Percentiles rank a stretch among this genome's conserved stretches.
These are phyloP conservation scores for Heliconius erato DNA, from an alignment of 2,888 invertebrate species.

Conservation along the genomic window DNA sequence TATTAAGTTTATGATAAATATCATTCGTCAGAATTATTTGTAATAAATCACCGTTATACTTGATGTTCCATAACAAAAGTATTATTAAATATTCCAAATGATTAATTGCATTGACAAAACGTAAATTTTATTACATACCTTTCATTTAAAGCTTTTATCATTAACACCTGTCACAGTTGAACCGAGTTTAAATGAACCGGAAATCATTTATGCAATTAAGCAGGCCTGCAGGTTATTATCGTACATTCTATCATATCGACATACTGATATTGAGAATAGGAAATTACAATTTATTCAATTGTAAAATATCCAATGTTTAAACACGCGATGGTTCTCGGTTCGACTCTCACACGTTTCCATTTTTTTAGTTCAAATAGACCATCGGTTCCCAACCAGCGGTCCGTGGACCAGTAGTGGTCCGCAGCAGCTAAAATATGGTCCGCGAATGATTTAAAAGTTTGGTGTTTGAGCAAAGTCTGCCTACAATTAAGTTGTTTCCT, in stretches of 20 bases:
- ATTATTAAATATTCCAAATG: constrained; percentile 5
- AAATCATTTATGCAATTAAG: not conserved
- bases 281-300: not conserved
- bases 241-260: too few species aligned
- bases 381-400: too few species aligned
- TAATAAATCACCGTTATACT: too few species aligned
- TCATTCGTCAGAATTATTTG: not conserved
- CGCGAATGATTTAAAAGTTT: too few species aligned
- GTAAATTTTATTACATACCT: not conserved
- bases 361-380: not conserved
- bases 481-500: too few species aligned
- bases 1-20: not conserved
- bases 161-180: constrained; percentile 7
- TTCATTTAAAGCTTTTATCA: not conserved
- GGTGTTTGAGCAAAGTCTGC: too few species aligned
- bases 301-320: too few species aligned
- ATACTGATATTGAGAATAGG: not conserved
- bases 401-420: too few species aligned
- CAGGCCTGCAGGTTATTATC: not conserved
- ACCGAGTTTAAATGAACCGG: not conserved
- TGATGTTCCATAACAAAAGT: too few species aligned
- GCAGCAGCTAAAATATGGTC: too few species aligned
- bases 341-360: not conserved
- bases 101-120: not conserved
- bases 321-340: not conserved